Evolutionary conservation across 2,113 vertebrate species (phyloP), one percentile per base, ranked within the genome.

Genomic region (Thalassarche chlororhynchos): DNA sequence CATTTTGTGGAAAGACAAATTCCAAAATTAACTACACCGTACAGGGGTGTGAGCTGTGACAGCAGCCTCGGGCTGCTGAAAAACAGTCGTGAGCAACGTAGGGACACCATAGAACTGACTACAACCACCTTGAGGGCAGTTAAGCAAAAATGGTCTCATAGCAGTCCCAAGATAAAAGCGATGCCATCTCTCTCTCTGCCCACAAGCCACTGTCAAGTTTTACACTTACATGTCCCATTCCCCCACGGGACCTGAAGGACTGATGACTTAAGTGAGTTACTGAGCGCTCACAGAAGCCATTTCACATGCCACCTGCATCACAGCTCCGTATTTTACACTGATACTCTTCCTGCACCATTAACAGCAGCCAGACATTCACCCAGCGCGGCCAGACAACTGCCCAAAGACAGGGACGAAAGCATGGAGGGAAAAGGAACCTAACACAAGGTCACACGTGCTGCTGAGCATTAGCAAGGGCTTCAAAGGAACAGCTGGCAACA

Each of bases 341-440:
- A 19, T 38, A 7, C 4, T 69, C 57, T 31, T 52, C 75, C 61
- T 72, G 68, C 18, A 15, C 17, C n/a, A 6, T 10, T 19, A 74
- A 31, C 12, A 84, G 8, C 28, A 46, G 55, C 28, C 75, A 54
- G 34, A 47, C 9, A 5, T 28, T 49, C 13, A 44, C 34, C 19
- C 51, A 46, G 46, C 2, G 4, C 0, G 2, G 83, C 38, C 61
- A 44, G 44, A 42, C 15, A 77, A 32, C 3, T 0, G 0, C 40
- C n/a, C 29, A 7, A 15, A 76, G 18, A 6, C 1, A 1, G 76
- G 21, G 18, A 29, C 1, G 1, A 70, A 72, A 51, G 68, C n/a
- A 9, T 0, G 2, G 82, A 36, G 36, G 38, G 47, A 82, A 71
- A 72, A 68, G 36, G 40, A 40, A 74, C 17, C 55, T 61, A 19